Percentiles rank a stretch among this genome's conserved stretches.
Conservation (phyloP, 2,888 invertebrate species). For the Tetheella fluctuosa region DNA sequence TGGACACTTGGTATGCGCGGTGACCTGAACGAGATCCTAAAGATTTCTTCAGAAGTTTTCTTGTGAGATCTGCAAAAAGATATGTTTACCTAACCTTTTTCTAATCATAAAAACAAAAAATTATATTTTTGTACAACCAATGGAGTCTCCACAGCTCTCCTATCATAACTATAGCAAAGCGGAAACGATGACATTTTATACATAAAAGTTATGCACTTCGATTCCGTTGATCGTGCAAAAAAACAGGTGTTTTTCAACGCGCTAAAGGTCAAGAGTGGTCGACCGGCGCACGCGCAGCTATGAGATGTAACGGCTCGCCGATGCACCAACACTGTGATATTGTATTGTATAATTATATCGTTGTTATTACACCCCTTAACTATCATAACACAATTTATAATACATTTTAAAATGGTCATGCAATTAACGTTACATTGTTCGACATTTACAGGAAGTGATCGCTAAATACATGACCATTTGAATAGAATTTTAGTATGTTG, state of each 20-base stretch:
- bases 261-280: conserved; percentile 69
- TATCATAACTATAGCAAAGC: conserved; percentile 49
- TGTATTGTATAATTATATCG: not conserved
- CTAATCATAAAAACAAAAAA: not conserved
- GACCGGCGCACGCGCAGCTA: conserved; percentile 36
- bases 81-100: too few species aligned
- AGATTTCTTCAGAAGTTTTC: too few species aligned
- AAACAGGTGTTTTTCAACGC: conserved; percentile 61
- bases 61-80: too few species aligned
- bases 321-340: not conserved
- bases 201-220: conserved; percentile 67
- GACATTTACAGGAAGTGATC: too few species aligned
- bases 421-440: too few species aligned
- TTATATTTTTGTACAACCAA: conserved; percentile 15
- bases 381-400: too few species aligned
- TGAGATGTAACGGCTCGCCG: not conserved
- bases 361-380: too few species aligned
- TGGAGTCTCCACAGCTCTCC: conserved; percentile 30
- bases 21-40: too few species aligned
- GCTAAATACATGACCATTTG: too few species aligned
- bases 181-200: conserved; percentile 80
- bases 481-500: too few species aligned
- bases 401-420: too few species aligned
- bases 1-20: too few species aligned
- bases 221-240: conserved; percentile 68